phyloP scores from a whole-genome alignment of 2,797 vertebrate species.

The Uromys caudimaculatus region DNA sequence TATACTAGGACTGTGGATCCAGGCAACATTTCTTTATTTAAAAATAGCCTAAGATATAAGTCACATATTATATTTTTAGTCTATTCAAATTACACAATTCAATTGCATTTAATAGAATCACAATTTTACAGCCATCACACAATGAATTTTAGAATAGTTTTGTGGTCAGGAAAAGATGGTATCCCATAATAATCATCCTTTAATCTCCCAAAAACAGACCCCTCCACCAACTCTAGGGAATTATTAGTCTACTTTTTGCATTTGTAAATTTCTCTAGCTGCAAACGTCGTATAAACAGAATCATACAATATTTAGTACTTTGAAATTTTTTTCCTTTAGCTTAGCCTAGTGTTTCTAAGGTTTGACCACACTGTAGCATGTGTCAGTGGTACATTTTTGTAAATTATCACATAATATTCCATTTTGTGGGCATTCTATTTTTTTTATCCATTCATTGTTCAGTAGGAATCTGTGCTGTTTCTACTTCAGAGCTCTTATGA shows the following conservation, averaged over 20 bases:
- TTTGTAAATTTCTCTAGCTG: slow-evolving; percentile 10
- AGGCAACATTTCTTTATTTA: slow-evolving; percentile 46
- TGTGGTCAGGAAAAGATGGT: not conserved
- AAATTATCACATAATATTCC: not conserved
- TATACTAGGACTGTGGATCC: slow-evolving; percentile 8
- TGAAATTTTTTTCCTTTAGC: slow-evolving; percentile 15
- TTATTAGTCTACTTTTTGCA: not conserved
- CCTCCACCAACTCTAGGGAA: not conserved
- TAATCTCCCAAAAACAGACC: not conserved
- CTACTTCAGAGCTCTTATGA: not conserved
- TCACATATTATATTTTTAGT: slow-evolving; percentile 11
- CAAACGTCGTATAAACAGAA: not conserved
- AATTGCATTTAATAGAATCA: not conserved
- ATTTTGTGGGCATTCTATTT: not conserved
- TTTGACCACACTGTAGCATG: not conserved
- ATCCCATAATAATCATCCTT: not conserved
- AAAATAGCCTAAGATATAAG: slow-evolving; percentile 48
- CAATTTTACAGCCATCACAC: not conserved
- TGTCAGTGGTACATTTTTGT: not conserved
- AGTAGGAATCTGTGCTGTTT: not conserved
- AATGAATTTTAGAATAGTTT: not conserved
- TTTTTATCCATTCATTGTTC: not conserved
- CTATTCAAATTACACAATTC: slow-evolving; percentile 25
- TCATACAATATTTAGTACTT: not conserved
- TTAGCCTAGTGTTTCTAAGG: not conserved